Evolutionary conservation across 2,797 vertebrate species (phyloP), one percentile per base, ranked within the genome.

Genomic region (Tenualosa ilisha): DNA sequence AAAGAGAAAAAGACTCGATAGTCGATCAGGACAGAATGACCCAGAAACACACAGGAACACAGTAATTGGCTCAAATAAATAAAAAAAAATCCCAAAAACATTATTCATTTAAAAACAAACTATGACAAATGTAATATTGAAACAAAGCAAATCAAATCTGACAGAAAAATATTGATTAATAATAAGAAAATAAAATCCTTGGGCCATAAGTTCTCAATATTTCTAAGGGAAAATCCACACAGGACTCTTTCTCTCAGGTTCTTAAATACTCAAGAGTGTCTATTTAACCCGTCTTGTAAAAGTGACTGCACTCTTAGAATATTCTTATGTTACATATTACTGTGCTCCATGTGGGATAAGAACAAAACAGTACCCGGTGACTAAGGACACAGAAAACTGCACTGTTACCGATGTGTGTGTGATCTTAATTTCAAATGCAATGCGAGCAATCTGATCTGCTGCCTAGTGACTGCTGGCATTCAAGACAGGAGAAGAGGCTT

Each of bases 11-110:
- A 91, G 91, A 91, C 85, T 82, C 85, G 31, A 72, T 31, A 79
- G 40, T 79, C 43, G 40, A 79, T 46, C 26, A 79, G 91, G 89
- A 91, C 87, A 90, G 86, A 93, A 20, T 86, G 91, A 92, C 86
- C 85, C 84, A 65, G 84, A 87, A 89, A 91, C 89, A 91, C 90
- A 91, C 87, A 89, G 85, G 83, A 87, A 94, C 91, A 92, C 92
- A 93, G 93, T 90, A 93, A 93, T 93, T 96, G 95, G 95, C 96
- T 96, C 95, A 95, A 96, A 96, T 96, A 96, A 96, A 96, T 96
- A 95, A 93, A 87, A 93, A 93, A 91, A 81, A 82, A 51, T 15
- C 0, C 1, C 0, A 26, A n/a, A 86, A 65, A 37, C 90, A 87
- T 93, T 88, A 91, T 93, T 92, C 91, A 94, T 92, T 92, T 92